Evolutionary conservation across 2,888 invertebrate species (phyloP), one percentile per base, ranked within the genome.

Genomic region (Argynnis bischoffii): DNA sequence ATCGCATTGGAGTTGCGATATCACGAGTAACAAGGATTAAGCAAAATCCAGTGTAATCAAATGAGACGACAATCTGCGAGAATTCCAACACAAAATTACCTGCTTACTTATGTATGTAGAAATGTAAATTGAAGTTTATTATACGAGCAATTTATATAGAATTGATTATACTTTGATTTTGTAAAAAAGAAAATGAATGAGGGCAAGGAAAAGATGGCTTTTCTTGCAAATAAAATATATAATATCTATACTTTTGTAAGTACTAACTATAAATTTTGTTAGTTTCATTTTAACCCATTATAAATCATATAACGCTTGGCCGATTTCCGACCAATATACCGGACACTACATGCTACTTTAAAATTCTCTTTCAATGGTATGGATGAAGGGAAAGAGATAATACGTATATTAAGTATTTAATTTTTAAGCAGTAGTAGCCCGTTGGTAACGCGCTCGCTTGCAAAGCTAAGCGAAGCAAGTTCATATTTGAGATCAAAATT

Each of bases 71-170:
- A 66, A 66, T 69, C 66, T 69, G 66, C 59, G 66, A 47, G 46
- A 55, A 63, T 51, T 66, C 35, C 59, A 47, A 66, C 66, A 69
- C 66, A 64, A 59, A 64, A 69, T 69, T 66, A 69, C 69, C 66
- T 69, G 66, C 64, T 69, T 69, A 69, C 66, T 66, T 69, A 69
- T 69, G 66, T 64, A 69, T 69, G 60, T 69, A 69, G 66, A 60
- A 5, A 26, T 26, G 26, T 46, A 66, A 69, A 69, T 66, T 69
- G 66, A 66, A 64, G 64, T 63, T 63, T 64, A 48, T 64, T 63
- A 65, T 61, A 64, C 66, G 60, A 69, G 46, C 55, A 57, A 69
- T 69, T 63, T 63, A 66, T 56, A 51, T 16, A 26, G 46, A 55
- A 66, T 63, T 66, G 63, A 57, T 66, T 66, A 59, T 59, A 59